Evolutionary conservation across 2,797 vertebrate genomes (phyloP).

Genomic region (Lepilemur septentrionalis): DNA sequence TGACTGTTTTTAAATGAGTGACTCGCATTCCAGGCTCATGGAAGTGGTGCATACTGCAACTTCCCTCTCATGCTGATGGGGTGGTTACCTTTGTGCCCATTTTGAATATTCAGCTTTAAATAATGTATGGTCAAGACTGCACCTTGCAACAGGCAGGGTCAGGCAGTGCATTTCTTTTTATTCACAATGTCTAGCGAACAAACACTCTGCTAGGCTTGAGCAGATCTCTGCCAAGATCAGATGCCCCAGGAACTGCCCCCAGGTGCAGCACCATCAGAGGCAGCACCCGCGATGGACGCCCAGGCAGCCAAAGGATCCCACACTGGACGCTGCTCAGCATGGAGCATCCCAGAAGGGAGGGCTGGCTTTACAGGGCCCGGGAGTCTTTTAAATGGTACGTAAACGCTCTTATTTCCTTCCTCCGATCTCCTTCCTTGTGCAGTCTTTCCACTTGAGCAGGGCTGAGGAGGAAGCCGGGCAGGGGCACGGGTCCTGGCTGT

Average conservation of each 20-base stretch:
- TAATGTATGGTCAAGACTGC: background rate
- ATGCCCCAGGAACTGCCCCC: background rate
- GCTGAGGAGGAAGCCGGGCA: background rate
- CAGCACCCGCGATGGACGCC: too few species aligned
- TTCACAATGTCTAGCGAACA: background rate
- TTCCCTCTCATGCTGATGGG: background rate
- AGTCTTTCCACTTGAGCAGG: background rate
- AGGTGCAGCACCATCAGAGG: background rate
- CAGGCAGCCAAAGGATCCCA: background rate
- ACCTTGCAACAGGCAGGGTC: background rate
- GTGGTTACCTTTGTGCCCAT: too few species aligned
- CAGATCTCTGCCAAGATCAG: background rate
- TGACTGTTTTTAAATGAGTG: background rate
- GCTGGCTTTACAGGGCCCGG: background rate
- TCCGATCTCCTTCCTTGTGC: background rate
- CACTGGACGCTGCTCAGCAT: background rate
- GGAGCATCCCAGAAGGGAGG: background rate
- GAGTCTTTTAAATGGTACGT: background rate
- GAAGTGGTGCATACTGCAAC: background rate
- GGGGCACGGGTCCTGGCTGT: rapidly evolving
- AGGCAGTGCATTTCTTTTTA: background rate
- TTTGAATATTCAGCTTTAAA: background rate
- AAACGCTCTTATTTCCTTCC: background rate
- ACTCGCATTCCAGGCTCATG: background rate
- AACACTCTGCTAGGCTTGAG: background rate